Evolutionary conservation across 2,888 invertebrate genomes (phyloP).

Genomic region (Apamea epomidion): DNA sequence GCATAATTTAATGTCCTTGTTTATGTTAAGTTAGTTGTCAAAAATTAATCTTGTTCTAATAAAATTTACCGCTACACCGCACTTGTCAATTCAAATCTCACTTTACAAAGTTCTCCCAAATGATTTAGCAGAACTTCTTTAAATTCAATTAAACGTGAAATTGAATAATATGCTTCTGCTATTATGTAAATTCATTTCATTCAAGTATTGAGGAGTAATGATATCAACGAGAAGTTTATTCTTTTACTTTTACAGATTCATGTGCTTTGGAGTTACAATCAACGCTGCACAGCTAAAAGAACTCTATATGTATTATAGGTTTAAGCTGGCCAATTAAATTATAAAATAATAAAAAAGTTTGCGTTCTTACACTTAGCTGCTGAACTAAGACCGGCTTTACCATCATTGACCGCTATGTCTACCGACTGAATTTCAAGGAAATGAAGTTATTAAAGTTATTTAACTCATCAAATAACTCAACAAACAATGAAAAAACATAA

Average conservation of each 20-base stretch:
- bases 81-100: conserved; percentile 10
- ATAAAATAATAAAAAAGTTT: neutral
- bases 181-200: conserved; percentile 30
- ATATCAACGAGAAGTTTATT: neutral
- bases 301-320: neutral
- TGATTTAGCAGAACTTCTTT: conserved; percentile 19
- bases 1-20: neutral
- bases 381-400: too few relatives aligned
- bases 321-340: neutral
- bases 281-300: neutral
- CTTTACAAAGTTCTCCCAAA: conserved; percentile 20
- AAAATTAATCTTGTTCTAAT: neutral
- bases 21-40: neutral
- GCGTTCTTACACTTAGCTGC: too few relatives aligned
- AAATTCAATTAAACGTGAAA: conserved; percentile 38
- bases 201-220: conserved; percentile 32
- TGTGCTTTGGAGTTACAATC: conserved; percentile 2
- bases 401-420: too few relatives aligned
- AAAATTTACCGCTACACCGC: neutral
- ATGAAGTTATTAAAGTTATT: neutral
- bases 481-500: too few relatives aligned
- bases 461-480: too few relatives aligned
- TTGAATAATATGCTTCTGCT: conserved; percentile 36
- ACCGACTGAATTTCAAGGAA: too few relatives aligned
- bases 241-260: neutral